phyloP scores from a whole-genome alignment of 2,888 invertebrate genomes.

The Anthrax anthrax region DNA sequence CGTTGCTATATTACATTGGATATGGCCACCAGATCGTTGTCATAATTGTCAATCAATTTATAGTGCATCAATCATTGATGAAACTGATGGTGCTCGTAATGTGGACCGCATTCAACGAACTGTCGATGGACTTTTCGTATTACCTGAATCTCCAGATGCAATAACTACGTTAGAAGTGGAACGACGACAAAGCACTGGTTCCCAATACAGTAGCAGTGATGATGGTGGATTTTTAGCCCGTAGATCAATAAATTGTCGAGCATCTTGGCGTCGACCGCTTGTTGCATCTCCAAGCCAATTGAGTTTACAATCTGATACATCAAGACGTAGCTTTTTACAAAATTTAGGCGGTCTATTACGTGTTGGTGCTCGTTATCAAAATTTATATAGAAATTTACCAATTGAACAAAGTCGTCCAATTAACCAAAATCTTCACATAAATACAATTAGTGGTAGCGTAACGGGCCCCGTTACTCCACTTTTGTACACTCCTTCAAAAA shows the following conservation, averaged over 20 bases:
- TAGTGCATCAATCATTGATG: conserved; percentile 29
- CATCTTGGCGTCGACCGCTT: conserved; percentile 49
- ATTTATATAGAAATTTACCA: conserved; percentile 22
- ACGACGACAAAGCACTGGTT: conserved; percentile 43
- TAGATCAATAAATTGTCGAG: conserved; percentile 38
- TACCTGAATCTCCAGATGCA: conserved; percentile 31
- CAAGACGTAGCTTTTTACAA: conserved; percentile 41
- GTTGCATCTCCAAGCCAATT: conserved; percentile 51
- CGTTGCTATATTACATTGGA: conserved; percentile 54
- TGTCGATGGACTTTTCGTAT: conserved; percentile 59
- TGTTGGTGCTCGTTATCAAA: conserved; percentile 27
- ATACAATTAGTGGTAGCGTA: conserved; percentile 25
- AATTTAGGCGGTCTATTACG: conserved; percentile 26
- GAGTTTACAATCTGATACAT: conserved; percentile 51
- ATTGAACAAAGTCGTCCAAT: conserved; percentile 28
- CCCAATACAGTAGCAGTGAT: conserved; percentile 51
- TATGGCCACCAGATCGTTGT: conserved; percentile 61
- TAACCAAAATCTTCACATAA: conserved; percentile 25
- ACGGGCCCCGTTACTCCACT: conserved; percentile 19
- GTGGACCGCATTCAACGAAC: conserved; percentile 56
- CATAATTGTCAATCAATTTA: conserved; percentile 38
- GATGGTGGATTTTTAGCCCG: conserved; percentile 72
- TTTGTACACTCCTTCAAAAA: conserved; percentile 32
- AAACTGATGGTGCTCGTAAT: conserved; percentile 30
- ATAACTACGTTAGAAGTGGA: conserved; percentile 20